Base-by-base conservation (phyloP, 2,888 invertebrate genomes). In the Perizoma flavofasciatum region DNA sequence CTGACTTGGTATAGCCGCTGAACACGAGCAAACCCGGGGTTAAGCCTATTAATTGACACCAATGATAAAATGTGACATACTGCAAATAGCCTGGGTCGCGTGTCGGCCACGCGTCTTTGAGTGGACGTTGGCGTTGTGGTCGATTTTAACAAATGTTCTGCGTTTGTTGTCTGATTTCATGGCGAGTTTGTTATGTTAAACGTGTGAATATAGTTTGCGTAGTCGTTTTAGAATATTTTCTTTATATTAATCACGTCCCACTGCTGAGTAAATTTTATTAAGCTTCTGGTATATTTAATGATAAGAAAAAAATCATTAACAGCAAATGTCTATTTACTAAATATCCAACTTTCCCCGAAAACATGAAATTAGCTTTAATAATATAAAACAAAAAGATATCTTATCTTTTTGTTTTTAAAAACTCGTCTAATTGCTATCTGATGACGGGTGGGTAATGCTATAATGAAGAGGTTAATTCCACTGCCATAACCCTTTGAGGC, bases 61-160 rank as follows among this genome's bases (percentile, higher is more conserved):
- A 55, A 48, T 60, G 51, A 55, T 47, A 45, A 40, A 51, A 41
- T 51, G 48, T 41, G 59, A 49, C 59, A 52, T 41, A 53, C 37
- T 52, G 49, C 49, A 10, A 45, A 45, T 32, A 34, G 37, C 4
- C 35, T 5, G 32, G 10, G 47, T 44, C 67, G 63, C 68, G 69
- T 68, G 69, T 0, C 65, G 7, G 61, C 40, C 70, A 65, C 69
- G 70, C 65, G 69, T 22, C 55, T 47, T 55, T 43, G 61, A 66
- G 68, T 66, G 63, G 45, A 43, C 62, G 51, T 9, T 22, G 43
- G 4, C 22, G 22, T 10, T 39, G 49, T 10, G 51, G 55, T 58
- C 47, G 50, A 52, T 66, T 51, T 44, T 49, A 43, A 66, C 58
- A 58, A 63, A 63, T 60, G 49, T 49, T 46, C 52, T 49, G 49